Evolutionary conservation across 2,888 invertebrate genomes (phyloP).

Genomic region (Ctenicera cuprea): DNA sequence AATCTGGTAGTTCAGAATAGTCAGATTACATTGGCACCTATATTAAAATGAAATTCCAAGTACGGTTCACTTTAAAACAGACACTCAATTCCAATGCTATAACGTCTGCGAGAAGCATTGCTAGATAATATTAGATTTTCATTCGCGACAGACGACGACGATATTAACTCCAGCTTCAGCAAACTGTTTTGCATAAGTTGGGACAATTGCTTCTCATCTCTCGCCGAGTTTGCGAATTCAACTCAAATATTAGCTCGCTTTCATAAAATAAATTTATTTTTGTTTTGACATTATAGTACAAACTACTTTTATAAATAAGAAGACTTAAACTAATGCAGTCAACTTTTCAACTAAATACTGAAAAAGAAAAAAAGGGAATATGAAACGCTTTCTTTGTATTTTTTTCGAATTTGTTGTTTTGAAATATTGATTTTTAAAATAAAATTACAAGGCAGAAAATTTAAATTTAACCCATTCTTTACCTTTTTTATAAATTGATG

Average conservation of each 20-base stretch:
- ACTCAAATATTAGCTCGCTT: slow-evolving; percentile 22
- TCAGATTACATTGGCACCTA: no score
- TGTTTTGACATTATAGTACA: slow-evolving; percentile 18
- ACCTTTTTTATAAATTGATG: no score
- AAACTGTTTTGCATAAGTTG: slow-evolving; percentile 44
- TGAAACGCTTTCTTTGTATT: neutral
- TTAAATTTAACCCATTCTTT: no score
- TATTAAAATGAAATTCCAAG: neutral
- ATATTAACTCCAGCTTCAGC: slow-evolving; percentile 37
- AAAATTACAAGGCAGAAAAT: no score
- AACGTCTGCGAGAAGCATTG: slow-evolving; percentile 29
- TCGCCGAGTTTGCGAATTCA: slow-evolving; percentile 19
- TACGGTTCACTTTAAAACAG: slow-evolving; percentile 17
- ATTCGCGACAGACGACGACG: slow-evolving; percentile 39
- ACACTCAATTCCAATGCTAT: slow-evolving; percentile 22
- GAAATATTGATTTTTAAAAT: no score
- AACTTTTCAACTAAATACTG: neutral
- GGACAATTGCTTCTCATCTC: slow-evolving; percentile 40
- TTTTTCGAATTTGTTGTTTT: no score
- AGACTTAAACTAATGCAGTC: neutral
- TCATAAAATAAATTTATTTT: slow-evolving; percentile 35
- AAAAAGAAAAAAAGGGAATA: neutral
- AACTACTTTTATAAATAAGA: slow-evolving; percentile 14
- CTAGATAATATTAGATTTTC: slow-evolving; percentile 42
- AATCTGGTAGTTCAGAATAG: no score